These are phyloP conservation scores for Zootoca vivipara DNA, from an alignment of 2,113 vertebrate species.

Conservation along the genomic window DNA sequence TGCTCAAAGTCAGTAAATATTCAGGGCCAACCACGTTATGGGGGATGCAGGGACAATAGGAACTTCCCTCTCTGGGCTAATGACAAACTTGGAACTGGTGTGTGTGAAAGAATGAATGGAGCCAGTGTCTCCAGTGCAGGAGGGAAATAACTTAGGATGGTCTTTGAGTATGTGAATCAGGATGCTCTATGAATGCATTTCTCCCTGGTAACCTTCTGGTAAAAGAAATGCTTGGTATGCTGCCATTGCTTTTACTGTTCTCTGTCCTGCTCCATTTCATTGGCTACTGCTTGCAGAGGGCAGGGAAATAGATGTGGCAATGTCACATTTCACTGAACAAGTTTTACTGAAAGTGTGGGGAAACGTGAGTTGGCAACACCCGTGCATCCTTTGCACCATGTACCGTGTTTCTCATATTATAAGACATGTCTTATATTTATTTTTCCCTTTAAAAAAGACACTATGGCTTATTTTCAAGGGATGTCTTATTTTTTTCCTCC, in stretches of 20 bases:
- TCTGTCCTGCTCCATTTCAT: background rate
- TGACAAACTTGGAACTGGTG: background rate
- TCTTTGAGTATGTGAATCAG: no score
- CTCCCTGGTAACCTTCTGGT: background rate
- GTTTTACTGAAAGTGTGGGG: background rate
- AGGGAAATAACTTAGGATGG: no score
- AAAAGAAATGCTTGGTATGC: background rate
- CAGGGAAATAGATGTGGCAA: background rate
- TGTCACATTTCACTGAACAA: background rate
- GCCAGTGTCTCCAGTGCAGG: no score
- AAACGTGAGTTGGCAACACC: background rate
- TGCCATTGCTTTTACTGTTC: background rate
- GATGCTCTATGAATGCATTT: background rate
- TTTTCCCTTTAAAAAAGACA: no score
- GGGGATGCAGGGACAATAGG: background rate
- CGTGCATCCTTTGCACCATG: background rate
- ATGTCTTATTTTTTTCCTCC: no score
- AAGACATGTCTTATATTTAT: no score
- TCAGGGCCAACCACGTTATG: background rate
- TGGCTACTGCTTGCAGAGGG: background rate
- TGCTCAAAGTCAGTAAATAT: background rate
- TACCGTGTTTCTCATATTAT: no score
- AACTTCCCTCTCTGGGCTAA: background rate
- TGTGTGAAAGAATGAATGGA: no score
- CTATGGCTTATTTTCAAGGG: no score